A percentile compares a stretch with the other conserved stretches of the same genome.
phyloP scores from a whole-genome alignment of 2,888 invertebrate genomes.

The Ennomos quercinarius region DNA sequence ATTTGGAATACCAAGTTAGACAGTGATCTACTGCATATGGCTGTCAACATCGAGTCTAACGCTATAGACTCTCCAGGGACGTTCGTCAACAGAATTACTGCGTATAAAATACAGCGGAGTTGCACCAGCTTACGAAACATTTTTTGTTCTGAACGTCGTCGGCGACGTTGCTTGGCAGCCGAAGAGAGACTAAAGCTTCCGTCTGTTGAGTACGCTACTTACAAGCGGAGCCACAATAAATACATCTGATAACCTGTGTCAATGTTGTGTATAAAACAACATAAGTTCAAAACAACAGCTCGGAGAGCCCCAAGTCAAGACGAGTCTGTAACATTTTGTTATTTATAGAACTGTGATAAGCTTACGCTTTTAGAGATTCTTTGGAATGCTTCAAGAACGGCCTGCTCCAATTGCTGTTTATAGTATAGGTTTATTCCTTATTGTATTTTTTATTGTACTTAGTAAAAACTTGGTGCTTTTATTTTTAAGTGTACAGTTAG shows the following conservation, averaged over 20 bases:
- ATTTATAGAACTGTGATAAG: conserved; percentile 76
- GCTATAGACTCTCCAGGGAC: conserved; percentile 57
- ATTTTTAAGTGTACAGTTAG: no score
- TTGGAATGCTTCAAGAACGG: conserved; percentile 50
- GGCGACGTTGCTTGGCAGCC: conserved; percentile 49
- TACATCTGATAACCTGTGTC: conserved; percentile 80
- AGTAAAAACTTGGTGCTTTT: neutral
- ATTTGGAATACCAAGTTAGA: conserved; percentile 59
- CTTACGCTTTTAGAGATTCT: conserved; percentile 68
- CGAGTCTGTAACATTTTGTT: conserved; percentile 67
- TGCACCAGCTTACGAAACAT: conserved; percentile 58
- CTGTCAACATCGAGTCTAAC: conserved; percentile 55
- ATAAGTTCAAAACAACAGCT: conserved; percentile 82
- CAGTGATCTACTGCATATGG: conserved; percentile 62
- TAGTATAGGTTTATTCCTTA: conserved; percentile 10
- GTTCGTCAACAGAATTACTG: conserved; percentile 54
- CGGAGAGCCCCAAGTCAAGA: conserved; percentile 64
- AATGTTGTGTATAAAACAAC: conserved; percentile 71
- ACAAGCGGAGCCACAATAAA: conserved; percentile 69
- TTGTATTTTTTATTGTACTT: conserved; percentile 30
- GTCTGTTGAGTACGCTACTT: conserved; percentile 57
- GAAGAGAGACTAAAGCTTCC: conserved; percentile 70
- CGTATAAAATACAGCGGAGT: conserved; percentile 53
- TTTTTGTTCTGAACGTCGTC: conserved; percentile 46
- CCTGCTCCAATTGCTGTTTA: conserved; percentile 19